These are phyloP conservation scores for Scaptomyza montana DNA, from an alignment of 1,140 invertebrate species.

Conservation along the genomic window DNA sequence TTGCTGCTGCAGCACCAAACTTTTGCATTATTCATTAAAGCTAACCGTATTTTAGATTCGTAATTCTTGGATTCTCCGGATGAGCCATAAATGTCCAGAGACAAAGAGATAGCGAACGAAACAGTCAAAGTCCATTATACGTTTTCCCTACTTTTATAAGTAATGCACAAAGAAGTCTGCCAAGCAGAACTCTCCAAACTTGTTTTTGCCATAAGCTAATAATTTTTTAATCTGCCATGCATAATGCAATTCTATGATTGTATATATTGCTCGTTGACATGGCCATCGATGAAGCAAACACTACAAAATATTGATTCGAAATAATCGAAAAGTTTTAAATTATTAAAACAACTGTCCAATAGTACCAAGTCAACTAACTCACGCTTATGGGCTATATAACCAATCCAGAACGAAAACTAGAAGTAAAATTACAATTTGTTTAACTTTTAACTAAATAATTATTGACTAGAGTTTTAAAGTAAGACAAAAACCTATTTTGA, in stretches of 20 bases:
- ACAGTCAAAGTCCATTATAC: slow-evolving; percentile 53
- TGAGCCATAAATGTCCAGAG: not conserved
- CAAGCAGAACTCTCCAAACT: slow-evolving; percentile 22
- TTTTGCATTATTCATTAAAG: slow-evolving; percentile 44
- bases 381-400: too few species aligned
- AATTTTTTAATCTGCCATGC: slow-evolving; percentile 78
- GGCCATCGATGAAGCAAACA: not conserved
- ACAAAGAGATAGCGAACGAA: not conserved
- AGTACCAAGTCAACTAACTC: too few species aligned
- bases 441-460: too few species aligned
- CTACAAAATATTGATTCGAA: too few species aligned
- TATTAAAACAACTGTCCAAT: too few species aligned
- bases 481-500: too few species aligned
- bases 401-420: too few species aligned
- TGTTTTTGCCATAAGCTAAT: slow-evolving; percentile 53
- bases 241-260: slow-evolving; percentile 78
- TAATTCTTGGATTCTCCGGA: slow-evolving; percentile 15
- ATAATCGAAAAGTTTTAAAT: too few species aligned
- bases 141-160: not conserved
- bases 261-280: slow-evolving; percentile 61
- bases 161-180: slow-evolving; percentile 15
- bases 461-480: too few species aligned
- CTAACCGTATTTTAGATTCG: slow-evolving; percentile 33
- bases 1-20: slow-evolving; percentile 5
- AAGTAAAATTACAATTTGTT: too few species aligned